Evolutionary conservation across 2,797 vertebrate species (phyloP).

Genomic region (Macropodus opercularis): DNA sequence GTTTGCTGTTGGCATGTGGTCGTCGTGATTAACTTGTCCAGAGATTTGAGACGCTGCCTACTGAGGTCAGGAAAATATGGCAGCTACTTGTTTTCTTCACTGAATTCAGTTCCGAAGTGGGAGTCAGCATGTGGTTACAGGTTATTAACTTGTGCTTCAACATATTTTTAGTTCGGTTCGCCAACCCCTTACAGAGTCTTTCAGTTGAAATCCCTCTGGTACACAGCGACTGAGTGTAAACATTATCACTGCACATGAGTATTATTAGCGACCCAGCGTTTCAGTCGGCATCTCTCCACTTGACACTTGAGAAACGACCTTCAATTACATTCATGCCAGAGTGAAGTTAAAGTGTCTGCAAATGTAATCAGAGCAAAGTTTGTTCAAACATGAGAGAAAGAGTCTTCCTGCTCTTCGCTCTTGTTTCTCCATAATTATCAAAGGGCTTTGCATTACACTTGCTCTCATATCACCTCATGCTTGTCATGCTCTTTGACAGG

Average conservation of each 20-base stretch:
- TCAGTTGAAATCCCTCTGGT: neutral
- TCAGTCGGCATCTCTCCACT: conserved; percentile 4
- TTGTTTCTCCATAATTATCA: conserved; percentile 50
- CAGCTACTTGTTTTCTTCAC: conserved; percentile 38
- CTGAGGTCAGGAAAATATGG: conserved; percentile 55
- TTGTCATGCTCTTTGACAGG: conserved; percentile 55
- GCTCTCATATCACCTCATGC: conserved; percentile 43
- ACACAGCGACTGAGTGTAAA: conserved; percentile 27
- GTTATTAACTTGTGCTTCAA: conserved; percentile 25
- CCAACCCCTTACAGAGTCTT: neutral
- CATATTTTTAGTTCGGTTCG: conserved; percentile 9
- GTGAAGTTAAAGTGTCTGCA: conserved; percentile 37
- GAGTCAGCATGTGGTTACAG: neutral
- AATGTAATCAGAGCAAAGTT: conserved; percentile 48
- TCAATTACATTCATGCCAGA: conserved; percentile 48
- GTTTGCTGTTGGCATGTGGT: conserved; percentile 37
- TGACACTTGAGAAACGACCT: conserved; percentile 26
- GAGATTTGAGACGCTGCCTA: conserved; percentile 24
- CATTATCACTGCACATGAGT: conserved; percentile 26
- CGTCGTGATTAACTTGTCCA: conserved; percentile 59
- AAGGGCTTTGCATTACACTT: conserved; percentile 27
- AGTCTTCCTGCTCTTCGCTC: conserved; percentile 31
- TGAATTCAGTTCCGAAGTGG: conserved; percentile 19
- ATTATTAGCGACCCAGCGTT: conserved; percentile 15
- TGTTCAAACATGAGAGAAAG: conserved; percentile 36